phyloP scores from a whole-genome alignment of 1,140 invertebrate species.

The Magallana gigas region DNA sequence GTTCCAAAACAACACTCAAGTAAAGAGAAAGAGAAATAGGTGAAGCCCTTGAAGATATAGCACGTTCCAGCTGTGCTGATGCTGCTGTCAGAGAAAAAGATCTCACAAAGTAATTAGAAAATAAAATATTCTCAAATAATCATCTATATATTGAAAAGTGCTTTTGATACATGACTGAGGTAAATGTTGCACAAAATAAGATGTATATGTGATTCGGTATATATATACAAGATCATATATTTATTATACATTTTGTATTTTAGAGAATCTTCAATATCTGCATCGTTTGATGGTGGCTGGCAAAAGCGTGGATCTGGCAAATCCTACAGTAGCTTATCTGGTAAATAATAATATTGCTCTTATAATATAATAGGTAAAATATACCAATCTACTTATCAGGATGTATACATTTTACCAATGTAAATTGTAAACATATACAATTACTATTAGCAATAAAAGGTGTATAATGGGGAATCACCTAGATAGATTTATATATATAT shows the following conservation, averaged over 20 bases:
- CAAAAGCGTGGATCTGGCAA: too few relatives aligned
- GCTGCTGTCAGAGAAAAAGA: too few relatives aligned
- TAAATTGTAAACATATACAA: background rate
- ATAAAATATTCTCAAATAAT: background rate
- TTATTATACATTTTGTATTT: background rate
- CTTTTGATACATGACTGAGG: background rate
- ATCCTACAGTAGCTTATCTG: background rate
- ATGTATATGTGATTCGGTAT: background rate
- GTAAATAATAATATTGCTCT: background rate
- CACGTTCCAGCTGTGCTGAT: too few relatives aligned
- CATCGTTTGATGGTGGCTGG: too few relatives aligned
- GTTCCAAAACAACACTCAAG: background rate
- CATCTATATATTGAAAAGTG: background rate
- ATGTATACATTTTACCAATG: background rate
- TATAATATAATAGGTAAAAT: background rate
- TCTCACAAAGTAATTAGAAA: background rate
- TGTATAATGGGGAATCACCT: background rate
- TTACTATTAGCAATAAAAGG: background rate
- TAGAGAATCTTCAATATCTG: background rate
- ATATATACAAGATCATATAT: background rate
- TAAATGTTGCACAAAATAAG: background rate
- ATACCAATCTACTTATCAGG: background rate
- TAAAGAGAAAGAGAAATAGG: background rate
- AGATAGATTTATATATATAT: background rate
- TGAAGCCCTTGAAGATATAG: background rate